Percentiles rank a stretch among this genome's conserved stretches.
Evolutionary conservation across 2,888 invertebrate genomes (phyloP).

Genomic region (Clostera curtula): DNA sequence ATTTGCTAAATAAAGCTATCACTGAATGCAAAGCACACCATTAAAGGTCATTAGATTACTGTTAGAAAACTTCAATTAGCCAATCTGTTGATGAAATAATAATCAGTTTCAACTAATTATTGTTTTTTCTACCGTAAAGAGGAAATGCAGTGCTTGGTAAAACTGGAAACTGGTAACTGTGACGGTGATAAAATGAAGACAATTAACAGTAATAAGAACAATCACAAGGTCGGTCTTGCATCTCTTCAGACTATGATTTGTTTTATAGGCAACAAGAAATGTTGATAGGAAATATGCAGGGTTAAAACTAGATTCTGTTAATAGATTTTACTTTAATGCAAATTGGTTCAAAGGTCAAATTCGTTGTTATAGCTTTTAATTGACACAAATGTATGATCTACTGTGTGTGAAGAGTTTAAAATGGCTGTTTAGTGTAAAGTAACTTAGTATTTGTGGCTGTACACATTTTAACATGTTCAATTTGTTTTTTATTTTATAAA

Average conservation of each 20-base stretch:
- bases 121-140: slow-evolving; percentile 59
- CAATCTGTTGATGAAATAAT: slow-evolving; percentile 15
- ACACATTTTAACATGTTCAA: no score
- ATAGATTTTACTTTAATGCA: no score
- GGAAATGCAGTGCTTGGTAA: slow-evolving; percentile 69
- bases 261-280: slow-evolving; percentile 51
- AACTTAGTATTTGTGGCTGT: no score
- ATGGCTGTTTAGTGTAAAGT: no score
- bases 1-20: no score
- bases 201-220: slow-evolving; percentile 61
- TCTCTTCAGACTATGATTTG: slow-evolving; percentile 17
- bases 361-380: no score
- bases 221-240: slow-evolving; percentile 62
- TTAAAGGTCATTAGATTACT: slow-evolving; percentile 12
- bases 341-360: no score
- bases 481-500: no score
- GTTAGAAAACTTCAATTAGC: slow-evolving; percentile 10
- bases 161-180: slow-evolving; percentile 57
- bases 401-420: no score
- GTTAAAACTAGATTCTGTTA: background rate
- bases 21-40: slow-evolving; percentile 10
- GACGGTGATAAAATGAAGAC: slow-evolving; percentile 67
- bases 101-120: slow-evolving; percentile 27
- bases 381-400: no score
- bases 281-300: no score